A percentile compares a stretch with the other conserved stretches of the same genome.
Evolutionary conservation across 2,113 vertebrate species (phyloP).

Genomic region (Phalacrocorax aristotelis): DNA sequence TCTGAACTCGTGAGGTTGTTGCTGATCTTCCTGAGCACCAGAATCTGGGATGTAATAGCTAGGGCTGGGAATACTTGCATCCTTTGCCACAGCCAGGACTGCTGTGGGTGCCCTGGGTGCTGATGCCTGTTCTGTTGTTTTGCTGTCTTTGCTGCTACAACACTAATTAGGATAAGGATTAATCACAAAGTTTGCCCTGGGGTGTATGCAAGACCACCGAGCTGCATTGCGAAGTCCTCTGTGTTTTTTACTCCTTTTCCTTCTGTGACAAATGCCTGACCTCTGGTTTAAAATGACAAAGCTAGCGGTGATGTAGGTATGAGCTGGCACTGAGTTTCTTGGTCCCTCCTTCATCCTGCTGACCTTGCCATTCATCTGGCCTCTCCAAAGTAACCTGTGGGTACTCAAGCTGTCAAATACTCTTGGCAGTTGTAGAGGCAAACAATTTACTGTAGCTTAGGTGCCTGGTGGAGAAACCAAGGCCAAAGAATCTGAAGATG

Average conservation of each 20-base stretch:
- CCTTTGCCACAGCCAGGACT: background rate
- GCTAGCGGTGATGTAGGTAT: background rate
- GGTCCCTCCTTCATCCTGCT: background rate
- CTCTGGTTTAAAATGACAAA: background rate
- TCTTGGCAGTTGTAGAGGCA: background rate
- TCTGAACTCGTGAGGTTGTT: background rate
- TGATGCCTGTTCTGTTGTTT: background rate
- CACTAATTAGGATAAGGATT: background rate
- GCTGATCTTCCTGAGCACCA: background rate
- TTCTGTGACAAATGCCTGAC: background rate
- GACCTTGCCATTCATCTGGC: background rate
- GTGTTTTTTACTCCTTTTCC: background rate
- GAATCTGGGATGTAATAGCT: background rate
- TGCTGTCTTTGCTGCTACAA: background rate
- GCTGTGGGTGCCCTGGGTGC: background rate
- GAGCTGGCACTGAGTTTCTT: background rate
- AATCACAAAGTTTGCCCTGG: background rate
- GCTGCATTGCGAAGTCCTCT: background rate
- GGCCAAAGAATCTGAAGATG: background rate
- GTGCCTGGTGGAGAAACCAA: background rate
- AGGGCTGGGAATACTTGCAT: background rate
- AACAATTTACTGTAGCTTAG: background rate
- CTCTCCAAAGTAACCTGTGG: background rate
- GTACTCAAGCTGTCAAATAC: background rate
- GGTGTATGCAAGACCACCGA: background rate